A percentile compares a stretch with the other conserved stretches of the same genome.
Conservation (phyloP, 2,888 invertebrate species). For the Aspidiotus rigidus region DNA sequence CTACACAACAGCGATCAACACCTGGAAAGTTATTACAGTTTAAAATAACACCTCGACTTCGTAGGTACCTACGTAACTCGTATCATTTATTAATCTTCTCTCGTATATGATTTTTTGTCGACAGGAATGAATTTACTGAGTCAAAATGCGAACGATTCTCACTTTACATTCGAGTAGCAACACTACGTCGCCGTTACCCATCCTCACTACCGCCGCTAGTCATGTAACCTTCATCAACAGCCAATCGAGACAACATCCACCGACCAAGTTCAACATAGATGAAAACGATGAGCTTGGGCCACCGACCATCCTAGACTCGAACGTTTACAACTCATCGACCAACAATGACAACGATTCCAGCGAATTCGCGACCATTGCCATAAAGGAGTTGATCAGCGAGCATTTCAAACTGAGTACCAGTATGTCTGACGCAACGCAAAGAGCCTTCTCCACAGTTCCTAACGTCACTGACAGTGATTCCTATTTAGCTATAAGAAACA, state of each 20-base stretch:
- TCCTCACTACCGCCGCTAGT: background rate
- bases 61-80: too few relatives aligned
- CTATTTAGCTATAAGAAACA: constrained; percentile 9
- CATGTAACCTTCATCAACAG: background rate
- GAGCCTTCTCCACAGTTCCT: constrained; percentile 21
- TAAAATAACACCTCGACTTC: too few relatives aligned
- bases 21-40: too few relatives aligned
- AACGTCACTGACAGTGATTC: constrained; percentile 9
- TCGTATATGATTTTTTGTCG: too few relatives aligned
- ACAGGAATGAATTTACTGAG: background rate
- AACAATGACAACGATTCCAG: constrained; percentile 13
- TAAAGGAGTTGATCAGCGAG: constrained; percentile 17
- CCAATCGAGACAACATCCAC: background rate
- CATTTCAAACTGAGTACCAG: background rate
- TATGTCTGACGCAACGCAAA: background rate
- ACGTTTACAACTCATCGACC: constrained; percentile 15
- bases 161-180: background rate
- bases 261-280: background rate
- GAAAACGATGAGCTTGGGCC: background rate
- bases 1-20: too few relatives aligned
- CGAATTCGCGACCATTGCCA: constrained; percentile 2
- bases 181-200: background rate
- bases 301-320: constrained; percentile 12
- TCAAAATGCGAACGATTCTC: background rate
- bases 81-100: too few relatives aligned